Evolutionary conservation across 1,140 invertebrate species (phyloP), one percentile per base, ranked within the genome.

Genomic region (Drosophila prosaltans): DNA sequence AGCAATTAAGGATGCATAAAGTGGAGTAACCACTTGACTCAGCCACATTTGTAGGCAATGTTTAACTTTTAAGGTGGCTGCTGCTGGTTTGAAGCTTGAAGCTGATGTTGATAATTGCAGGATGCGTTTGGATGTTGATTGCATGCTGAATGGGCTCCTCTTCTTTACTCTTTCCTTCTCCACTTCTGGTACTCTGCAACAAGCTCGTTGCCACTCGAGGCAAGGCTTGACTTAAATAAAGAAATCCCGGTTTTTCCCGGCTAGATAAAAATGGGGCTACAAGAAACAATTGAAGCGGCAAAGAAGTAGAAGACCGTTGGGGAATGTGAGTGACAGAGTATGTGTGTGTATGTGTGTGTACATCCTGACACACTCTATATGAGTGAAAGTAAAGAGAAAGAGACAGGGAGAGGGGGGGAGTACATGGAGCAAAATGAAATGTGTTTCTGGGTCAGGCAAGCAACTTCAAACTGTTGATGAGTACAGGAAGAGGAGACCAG

Each of bases 361-460:
- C 21, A 51, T 51, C 21, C 45, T 51, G 45, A 51, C 45, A 59
- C 57, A 59, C 28, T 60, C 51, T 45, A 69, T 58, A 61, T 40
- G 80, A 90, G 86, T 90, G 86, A 86, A 90, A 90, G 86, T 90
- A 80, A 79, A 61, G 70, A 75, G 65, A 69, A 67, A 74, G 67
- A 70, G 21, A 51, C 3, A 10, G 45, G 21, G 8, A 26, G 45
- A 26, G 3, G 21, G 36, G 10, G 39, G 4, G 10, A 1, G 32
- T 36, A 1, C 32, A 36, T 36, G 32, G 32, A 36, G n/a, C 16
- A 63, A 80, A 88, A 74, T 69, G 73, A 91, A 88, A 88, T 91
- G 88, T 91, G 88, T 91, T 91, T 91, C 88, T 91, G 81, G 88
- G 88, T 91, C 88, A 91, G 84, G 80, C 84, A 72, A 89, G 80